phyloP scores from a whole-genome alignment of 2,797 vertebrate genomes.

The Gallinago stenura region DNA sequence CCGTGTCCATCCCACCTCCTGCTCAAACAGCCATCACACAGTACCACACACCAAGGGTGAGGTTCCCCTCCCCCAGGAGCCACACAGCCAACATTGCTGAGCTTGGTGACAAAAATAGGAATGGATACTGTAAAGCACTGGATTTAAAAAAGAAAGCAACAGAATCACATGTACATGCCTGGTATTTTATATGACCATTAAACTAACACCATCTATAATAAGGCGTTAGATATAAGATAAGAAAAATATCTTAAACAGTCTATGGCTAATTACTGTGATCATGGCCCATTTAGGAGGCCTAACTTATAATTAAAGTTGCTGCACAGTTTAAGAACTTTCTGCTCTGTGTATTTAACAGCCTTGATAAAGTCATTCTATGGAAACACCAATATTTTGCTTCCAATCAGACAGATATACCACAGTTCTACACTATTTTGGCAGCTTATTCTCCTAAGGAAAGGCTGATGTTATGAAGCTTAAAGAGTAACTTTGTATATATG shows the following conservation, averaged over 20 bases:
- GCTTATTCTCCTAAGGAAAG: not conserved
- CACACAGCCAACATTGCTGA: not conserved
- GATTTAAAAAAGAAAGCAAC: not conserved
- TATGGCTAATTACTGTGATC: not conserved
- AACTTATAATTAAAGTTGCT: not conserved
- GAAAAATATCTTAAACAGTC: not conserved
- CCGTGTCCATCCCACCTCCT: not conserved
- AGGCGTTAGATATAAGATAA: not conserved
- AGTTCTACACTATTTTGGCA: not conserved
- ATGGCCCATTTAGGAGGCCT: not conserved
- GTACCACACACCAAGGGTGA: not conserved
- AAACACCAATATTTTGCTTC: not conserved
- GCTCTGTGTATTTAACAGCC: not conserved
- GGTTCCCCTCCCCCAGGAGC: not conserved
- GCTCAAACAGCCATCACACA: not conserved
- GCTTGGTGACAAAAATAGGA: not conserved
- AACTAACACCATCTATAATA: not conserved
- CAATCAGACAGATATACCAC: not conserved
- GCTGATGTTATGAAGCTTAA: not conserved
- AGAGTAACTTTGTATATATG: not conserved
- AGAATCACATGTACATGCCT: not conserved
- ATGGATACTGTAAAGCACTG: fast-evolving
- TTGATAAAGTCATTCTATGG: not conserved
- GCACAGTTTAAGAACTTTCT: not conserved
- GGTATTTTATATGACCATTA: not conserved